A percentile compares a stretch with the other conserved stretches of the same genome.
Conservation (phyloP, 1,140 invertebrate genomes). For the Drosophila elegans region DNA sequence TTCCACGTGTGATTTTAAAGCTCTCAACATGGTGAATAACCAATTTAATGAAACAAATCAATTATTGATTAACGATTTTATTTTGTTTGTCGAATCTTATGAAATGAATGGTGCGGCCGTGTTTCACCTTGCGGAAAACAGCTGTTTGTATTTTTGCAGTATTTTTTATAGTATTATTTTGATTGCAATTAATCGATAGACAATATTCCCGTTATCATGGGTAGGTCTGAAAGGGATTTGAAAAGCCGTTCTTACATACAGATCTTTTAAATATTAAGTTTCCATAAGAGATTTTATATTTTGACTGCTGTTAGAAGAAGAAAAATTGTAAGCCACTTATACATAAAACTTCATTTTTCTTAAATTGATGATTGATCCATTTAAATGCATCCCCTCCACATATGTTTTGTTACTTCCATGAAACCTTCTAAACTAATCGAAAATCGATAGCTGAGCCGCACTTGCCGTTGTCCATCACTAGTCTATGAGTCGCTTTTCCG, state of each 20-base stretch:
- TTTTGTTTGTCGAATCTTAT: slow-evolving; percentile 44
- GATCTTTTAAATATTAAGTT: too few species aligned
- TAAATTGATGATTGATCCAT: too few species aligned
- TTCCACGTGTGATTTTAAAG: slow-evolving; percentile 22
- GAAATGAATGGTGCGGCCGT: slow-evolving; percentile 30
- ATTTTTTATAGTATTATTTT: neutral
- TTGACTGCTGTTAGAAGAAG: too few species aligned
- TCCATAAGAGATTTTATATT: too few species aligned
- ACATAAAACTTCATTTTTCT: too few species aligned
- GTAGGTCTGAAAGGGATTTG: too few species aligned
- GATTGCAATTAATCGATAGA: neutral
- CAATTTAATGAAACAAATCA: slow-evolving; percentile 4
- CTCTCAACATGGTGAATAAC: slow-evolving; percentile 12
- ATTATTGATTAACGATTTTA: slow-evolving; percentile 7
- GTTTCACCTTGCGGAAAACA: neutral
- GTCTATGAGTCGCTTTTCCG: slow-evolving; percentile 33
- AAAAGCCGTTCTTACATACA: too few species aligned
- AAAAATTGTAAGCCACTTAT: too few species aligned
- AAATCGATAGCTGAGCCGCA: slow-evolving; percentile 22
- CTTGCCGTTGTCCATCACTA: slow-evolving; percentile 12
- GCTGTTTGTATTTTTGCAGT: neutral
- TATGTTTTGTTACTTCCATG: neutral
- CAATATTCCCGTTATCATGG: neutral
- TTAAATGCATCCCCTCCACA: neutral
- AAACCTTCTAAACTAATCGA: neutral